Evolutionary conservation across 92 coral and sea anemone genomes (phyloP).

Genomic region (Nematostella vectensis): DNA sequence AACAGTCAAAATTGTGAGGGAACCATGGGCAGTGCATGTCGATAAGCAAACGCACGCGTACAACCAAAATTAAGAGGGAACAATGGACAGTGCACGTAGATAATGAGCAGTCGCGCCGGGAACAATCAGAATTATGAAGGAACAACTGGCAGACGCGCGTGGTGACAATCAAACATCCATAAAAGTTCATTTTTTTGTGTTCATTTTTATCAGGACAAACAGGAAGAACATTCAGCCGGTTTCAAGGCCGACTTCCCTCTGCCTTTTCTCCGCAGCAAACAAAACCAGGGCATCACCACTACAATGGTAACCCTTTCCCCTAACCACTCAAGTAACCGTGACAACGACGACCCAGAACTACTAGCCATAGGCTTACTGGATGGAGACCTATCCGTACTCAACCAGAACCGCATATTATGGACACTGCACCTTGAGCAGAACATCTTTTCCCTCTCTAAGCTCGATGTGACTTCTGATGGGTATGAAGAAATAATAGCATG

Average conservation of each 20-base stretch:
- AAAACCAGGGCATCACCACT: constrained; percentile 50
- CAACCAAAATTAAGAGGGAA: too few relatives aligned
- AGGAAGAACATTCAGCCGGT: background rate
- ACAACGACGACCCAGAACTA: constrained; percentile 12
- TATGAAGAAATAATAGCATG: constrained; percentile 74
- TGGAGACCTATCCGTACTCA: constrained; percentile 55
- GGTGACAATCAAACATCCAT: too few relatives aligned
- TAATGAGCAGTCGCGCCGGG: too few relatives aligned
- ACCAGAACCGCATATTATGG: constrained; percentile 68
- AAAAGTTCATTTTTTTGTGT: too few relatives aligned
- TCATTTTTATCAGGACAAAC: background rate
- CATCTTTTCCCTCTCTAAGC: constrained; percentile 72
- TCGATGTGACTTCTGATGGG: constrained; percentile 77
- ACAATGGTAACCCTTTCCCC: constrained; percentile 36
- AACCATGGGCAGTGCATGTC: too few relatives aligned
- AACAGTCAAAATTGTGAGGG: too few relatives aligned
- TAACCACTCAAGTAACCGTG: constrained; percentile 14
- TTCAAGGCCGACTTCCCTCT: constrained; percentile 5
- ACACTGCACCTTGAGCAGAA: constrained; percentile 58
- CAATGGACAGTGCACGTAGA: too few relatives aligned
- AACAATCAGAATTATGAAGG: too few relatives aligned
- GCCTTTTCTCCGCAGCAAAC: constrained; percentile 13
- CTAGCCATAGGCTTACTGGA: constrained; percentile 75
- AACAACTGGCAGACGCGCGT: too few relatives aligned
- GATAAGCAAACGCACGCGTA: too few relatives aligned